Conservation (phyloP, 37 sponge, comb jelly and placozoan species). For the Oopsacas minuta region DNA sequence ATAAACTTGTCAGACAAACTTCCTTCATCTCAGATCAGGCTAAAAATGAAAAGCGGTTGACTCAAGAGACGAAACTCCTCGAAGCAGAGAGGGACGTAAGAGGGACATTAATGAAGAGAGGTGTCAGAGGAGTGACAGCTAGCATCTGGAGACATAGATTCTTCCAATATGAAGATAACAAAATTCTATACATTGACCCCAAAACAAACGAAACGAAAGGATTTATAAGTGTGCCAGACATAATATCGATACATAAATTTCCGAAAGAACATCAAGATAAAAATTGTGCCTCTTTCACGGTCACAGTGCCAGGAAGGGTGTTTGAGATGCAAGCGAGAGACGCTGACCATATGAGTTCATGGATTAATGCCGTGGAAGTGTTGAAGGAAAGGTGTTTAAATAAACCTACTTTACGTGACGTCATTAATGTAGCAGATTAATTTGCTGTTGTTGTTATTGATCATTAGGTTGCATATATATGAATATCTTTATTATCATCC, state of each 20-base stretch:
- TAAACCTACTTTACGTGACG: background rate
- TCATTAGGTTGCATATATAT: background rate
- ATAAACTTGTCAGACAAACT: slow-evolving; percentile 1
- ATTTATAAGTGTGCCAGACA: background rate
- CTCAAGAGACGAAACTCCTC: background rate
- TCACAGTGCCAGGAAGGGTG: background rate
- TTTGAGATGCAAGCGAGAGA: background rate
- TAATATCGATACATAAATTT: background rate
- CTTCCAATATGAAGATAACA: background rate
- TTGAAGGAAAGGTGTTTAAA: background rate
- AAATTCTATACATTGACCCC: background rate
- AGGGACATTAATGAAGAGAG: background rate
- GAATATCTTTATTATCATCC: too few relatives aligned
- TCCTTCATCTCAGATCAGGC: background rate
- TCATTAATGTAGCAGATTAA: background rate
- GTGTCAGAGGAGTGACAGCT: background rate
- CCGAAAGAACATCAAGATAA: background rate
- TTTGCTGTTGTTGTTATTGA: background rate
- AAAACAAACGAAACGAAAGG: slow-evolving; percentile 6
- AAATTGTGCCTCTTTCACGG: background rate
- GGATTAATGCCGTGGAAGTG: background rate
- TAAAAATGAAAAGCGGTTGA: background rate
- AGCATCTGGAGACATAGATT: background rate
- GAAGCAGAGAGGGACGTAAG: background rate
- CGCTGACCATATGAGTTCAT: background rate